Base-by-base conservation (phyloP, 2,113 vertebrate genomes). In the Colaptes auratus region DNA sequence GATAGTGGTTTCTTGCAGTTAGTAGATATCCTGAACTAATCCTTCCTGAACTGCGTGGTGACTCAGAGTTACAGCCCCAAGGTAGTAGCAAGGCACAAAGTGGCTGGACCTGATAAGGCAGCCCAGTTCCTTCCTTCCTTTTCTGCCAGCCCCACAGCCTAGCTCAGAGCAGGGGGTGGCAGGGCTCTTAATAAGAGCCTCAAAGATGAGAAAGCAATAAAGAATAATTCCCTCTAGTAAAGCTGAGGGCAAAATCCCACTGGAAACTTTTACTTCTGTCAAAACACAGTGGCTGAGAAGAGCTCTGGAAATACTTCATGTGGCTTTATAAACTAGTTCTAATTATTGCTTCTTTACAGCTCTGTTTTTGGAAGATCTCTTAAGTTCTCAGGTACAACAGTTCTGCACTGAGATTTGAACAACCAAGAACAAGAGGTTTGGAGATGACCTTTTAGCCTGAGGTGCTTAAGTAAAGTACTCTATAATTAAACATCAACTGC, bases 51-150 rank as follows among this genome's bases (percentile, higher is more conserved):
- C 42, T 16, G 8, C 0, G 0, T 6, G 1, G 33, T 79, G 78
- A 84, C 63, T 89, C 87, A 92, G 58, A 91, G 69, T 33, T 84
- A 66, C 3, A 0, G 60, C 70, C 65, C 36, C 55, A 82, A 76
- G 88, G 35, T 50, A 63, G 53, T 55, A 63, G 53, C 25, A 77
- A 89, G 59, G 80, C 83, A 83, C 73, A 44, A 83, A 88, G 70
- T 84, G 86, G 65, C 55, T 84, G 55, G 59, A 85, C 66, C 58
- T 94, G 95, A 96, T 92, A 94, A 92, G 89, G 84, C 61, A 90
- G 73, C 64, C 15, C 66, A 78, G 89, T 87, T 90, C 53, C 93
- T 94, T 95, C 88, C 88, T 92, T 90, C 81, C 39, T 50, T 3
- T 90, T 78, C 89, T 85, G 59, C 14, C 58, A 82, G 69, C 77